Base-by-base conservation (phyloP, 2,797 vertebrate species). In the Perodicticus potto region DNA sequence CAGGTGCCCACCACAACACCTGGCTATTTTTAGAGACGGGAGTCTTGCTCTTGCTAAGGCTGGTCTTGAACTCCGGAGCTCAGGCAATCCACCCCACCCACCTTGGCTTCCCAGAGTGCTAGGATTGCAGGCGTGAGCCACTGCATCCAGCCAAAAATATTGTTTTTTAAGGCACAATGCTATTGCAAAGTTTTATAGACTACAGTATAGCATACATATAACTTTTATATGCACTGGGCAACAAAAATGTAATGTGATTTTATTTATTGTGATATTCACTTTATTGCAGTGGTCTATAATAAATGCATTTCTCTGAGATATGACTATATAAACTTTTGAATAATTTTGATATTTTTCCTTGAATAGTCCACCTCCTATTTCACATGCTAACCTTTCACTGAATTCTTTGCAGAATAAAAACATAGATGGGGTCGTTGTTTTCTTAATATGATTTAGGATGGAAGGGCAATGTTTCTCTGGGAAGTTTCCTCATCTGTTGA, bases 381-480 rank as follows among this genome's bases (percentile, higher is more conserved):
- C 53, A 91, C 7, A 13, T 32, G 82, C 65, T 73, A 55, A 89
- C 1, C 4, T 59, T 80, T 85, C 53, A 59, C 27, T 61, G 27
- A 74, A 19, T 80, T 19, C 53, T 93, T 89, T 83, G 74, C 1
- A n/a, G 49, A 81, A 73, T 80, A 59, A 95, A 81, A 91, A 67
- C 49, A 6, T 32, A 76, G 49, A 70, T 5, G 11, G 7, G 17
- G 53, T 77, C 43, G 84, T 16, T 84, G 11, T 72, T 86, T 61
- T 53, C 40, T 96, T n/a, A 85, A 57, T 43, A 73, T 80, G 59
- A 80, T 86, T 93, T 94, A 92, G n/a, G 20, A 59, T 76, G 16
- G 34, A 96, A 89, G 61, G 87, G 19, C 57, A 89, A 94, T 17
- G 14, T 78, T 25, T 3, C 78, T 96, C 90, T 91, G 82, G 76